Evolutionary conservation across 2,113 vertebrate species (phyloP).

Genomic region (Leptosomus discolor): DNA sequence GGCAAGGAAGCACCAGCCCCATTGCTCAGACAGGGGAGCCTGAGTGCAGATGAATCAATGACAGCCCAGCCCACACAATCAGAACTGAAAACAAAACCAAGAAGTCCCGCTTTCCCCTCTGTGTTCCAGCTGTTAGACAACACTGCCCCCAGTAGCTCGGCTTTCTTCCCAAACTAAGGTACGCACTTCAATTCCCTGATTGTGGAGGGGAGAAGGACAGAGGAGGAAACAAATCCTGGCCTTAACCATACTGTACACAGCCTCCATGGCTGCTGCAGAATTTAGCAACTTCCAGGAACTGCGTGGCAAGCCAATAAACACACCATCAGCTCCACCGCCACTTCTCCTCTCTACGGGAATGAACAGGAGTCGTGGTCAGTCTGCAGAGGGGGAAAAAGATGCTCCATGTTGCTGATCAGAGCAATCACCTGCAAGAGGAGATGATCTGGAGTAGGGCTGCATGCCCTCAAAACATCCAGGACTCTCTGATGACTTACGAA

Average conservation of each 20-base stretch:
- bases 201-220: not conserved
- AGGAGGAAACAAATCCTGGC: not conserved
- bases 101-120: not conserved
- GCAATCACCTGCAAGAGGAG: not conserved
- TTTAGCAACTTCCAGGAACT: not conserved
- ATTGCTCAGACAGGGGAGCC: not conserved
- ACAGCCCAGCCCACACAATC: not conserved
- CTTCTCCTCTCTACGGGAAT: fast-evolving
- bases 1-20: not conserved
- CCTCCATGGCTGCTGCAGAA: not conserved
- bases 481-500: fast-evolving
- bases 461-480: not conserved
- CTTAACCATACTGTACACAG: not conserved
- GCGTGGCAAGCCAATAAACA: not conserved
- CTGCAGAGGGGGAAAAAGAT: not conserved
- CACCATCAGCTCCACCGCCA: not conserved
- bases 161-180: not conserved
- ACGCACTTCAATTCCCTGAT: not conserved
- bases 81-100: not conserved
- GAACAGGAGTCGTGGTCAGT: fast-evolving
- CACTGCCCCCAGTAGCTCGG: conserved; percentile 59
- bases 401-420: not conserved
- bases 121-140: conserved; percentile 13
- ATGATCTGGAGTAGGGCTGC: not conserved
- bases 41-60: not conserved